Evolutionary conservation across 2,888 invertebrate genomes (phyloP), one percentile per base, ranked within the genome.

Genomic region (Theretra japonica): DNA sequence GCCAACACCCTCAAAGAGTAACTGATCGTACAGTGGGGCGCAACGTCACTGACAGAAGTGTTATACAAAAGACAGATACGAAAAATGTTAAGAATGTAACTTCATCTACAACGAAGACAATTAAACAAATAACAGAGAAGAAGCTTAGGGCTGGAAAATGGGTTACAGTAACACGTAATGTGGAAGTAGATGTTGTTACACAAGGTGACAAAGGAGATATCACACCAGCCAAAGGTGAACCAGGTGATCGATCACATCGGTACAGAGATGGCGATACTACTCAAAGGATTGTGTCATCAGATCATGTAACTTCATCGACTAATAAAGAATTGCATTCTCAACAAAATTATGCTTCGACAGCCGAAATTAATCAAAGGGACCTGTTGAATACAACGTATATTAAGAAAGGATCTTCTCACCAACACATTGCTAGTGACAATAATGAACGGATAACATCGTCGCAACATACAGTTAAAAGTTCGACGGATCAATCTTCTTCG

Each of bases 141-240:
- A 95, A 95, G 80, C 88, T 94, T 50, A 91, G 93, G 62, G 93
- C 88, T 53, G 95, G 94, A 48, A 94, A 95, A 75, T 94, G 90
- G 85, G 90, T 94, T 8, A 90, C 95, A 23, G 95, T 95, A 73
- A 95, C 94, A 71, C 90, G 95, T 77, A 95, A 96, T 80, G 95
- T 96, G 88, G 96, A 96, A 87, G 97, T 97, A 0, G 96, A 96
- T 73, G 95, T 97, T 71, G 73, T 75, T 57, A 76, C 77, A 69
- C 84, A 83, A 62, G 84, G 83, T 48, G 83, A 88, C 68, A 77
- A 77, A 17, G 82, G 78, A 68, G 82, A 77, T 73, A 71, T 76
- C 11, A 71, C 71, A 30, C 73, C 78, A 69, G 60, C 72, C n/a
- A 77, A 74, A 53, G 77, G 79, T 76, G 79, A 79, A n/a, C 73